Evolutionary conservation across 2,113 vertebrate genomes (phyloP).

Genomic region (Datnioides undecimradiatus): DNA sequence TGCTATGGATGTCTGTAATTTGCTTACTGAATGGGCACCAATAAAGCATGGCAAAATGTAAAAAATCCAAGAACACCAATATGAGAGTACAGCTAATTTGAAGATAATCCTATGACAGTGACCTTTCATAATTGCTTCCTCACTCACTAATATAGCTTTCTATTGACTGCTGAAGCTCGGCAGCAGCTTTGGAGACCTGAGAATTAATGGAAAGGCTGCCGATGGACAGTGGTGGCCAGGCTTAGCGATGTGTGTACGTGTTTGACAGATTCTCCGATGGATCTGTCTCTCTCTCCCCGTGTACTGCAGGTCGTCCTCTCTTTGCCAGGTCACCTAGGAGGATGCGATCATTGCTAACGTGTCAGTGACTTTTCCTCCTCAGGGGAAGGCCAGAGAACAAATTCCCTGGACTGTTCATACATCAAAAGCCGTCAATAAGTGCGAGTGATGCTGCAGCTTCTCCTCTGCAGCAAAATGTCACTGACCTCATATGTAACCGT

Average conservation of each 20-base stretch:
- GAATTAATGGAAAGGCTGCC: background rate
- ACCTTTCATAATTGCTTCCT: conserved; percentile 24
- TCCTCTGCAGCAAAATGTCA: conserved; percentile 49
- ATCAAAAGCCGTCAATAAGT: conserved; percentile 59
- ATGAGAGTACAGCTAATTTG: background rate
- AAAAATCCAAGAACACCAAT: background rate
- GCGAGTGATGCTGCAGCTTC: conserved; percentile 32
- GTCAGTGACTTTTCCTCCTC: conserved; percentile 41
- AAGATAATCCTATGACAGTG: background rate
- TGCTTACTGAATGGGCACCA: background rate
- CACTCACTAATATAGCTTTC: background rate
- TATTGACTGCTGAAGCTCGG: conserved; percentile 18
- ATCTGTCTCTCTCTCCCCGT: background rate
- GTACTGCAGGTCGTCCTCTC: conserved; percentile 21
- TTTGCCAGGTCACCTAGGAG: conserved; percentile 49
- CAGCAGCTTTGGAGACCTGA: background rate
- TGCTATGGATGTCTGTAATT: background rate
- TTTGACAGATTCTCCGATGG: conserved; percentile 34
- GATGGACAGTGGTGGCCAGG: background rate
- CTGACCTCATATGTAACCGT: conserved; percentile 29
- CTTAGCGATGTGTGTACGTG: background rate
- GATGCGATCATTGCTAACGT: conserved; percentile 43
- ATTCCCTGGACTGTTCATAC: conserved; percentile 49
- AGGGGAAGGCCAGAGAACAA: background rate
- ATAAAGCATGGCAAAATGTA: background rate